Base-by-base conservation (phyloP, 2,888 invertebrate genomes). In the Drosophila robusta region DNA sequence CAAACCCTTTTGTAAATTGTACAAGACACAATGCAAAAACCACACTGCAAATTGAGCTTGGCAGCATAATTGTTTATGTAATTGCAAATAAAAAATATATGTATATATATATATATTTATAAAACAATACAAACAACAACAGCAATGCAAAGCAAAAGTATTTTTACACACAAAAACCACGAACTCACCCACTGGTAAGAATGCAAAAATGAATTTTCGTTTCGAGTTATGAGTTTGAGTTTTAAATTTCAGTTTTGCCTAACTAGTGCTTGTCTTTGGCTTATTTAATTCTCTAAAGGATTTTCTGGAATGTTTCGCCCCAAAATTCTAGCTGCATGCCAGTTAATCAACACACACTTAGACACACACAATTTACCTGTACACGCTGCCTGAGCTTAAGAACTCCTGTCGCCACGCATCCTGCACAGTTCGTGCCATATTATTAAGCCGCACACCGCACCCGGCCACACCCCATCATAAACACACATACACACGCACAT, bases 21-120 rank as follows among this genome's bases (percentile, higher is more conserved):
- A 73, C 80, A 80, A 73, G 50, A 63, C 60, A 72, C 44, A 61
- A 45, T 57, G 47, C 64, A 44, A 65, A 44, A 69, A 60, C 60
- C 65, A 79, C 67, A 78, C 74, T 76, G 76, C 83, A 83, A 83
- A 78, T 82, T 85, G 73, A 85, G 82, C 81, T 84, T 76, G 70
- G 47, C 82, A 63, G 64, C 65, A 66, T 60, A 61, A 68, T 61
- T 66, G 62, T 69, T 75, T 56, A 46, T 70, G 62, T 69, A 60
- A 70, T 58, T 75, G 70, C 69, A 57, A 63, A 57, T 8, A 42
- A n/a, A 41, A 52, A 41, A 24, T n/a, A 45, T 18, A 22, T 32
- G n/a, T 14, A 24, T 51, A 50, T 34, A 39, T 47, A 63, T 66
- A 57, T 63, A 44, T 44, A 58, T 32, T 65, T 75, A 51, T 64